These are phyloP conservation scores for Cheilosia soror DNA, from an alignment of 2,888 invertebrate genomes.

Conservation along the genomic window DNA sequence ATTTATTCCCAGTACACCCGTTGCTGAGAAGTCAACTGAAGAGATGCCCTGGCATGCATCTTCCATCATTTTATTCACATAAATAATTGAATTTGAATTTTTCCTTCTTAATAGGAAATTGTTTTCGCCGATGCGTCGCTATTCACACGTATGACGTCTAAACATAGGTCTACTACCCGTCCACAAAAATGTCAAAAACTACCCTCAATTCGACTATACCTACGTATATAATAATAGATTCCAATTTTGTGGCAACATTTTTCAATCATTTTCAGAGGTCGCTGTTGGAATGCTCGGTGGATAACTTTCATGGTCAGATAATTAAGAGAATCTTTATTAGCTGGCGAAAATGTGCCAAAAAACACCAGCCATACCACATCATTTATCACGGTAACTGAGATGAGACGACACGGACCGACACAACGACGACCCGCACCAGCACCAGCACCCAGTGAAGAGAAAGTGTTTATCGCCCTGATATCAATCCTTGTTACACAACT, in stretches of 20 bases:
- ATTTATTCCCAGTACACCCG: conserved; percentile 60
- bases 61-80: conserved; percentile 71
- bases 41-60: conserved; percentile 69
- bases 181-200: not conserved
- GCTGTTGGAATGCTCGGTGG: conserved; percentile 7
- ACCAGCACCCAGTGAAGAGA: conserved; percentile 35
- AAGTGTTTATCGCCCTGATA: conserved; percentile 74
- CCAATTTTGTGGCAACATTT: conserved; percentile 49
- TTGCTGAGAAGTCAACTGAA: conserved; percentile 57
- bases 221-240: not conserved
- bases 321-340: conserved; percentile 72
- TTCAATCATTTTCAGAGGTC: conserved; percentile 60
- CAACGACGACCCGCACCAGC: conserved; percentile 14
- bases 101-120: conserved; percentile 65
- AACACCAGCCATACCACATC: conserved; percentile 55
- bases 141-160: conserved; percentile 53
- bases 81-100: conserved; percentile 75
- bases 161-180: not conserved
- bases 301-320: conserved; percentile 70
- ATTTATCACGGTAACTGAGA: conserved; percentile 65
- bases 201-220: not conserved
- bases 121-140: conserved; percentile 65
- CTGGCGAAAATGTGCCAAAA: conserved; percentile 64
- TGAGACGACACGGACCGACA: conserved; percentile 33
- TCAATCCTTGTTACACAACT: conserved; percentile 74